Conservation (phyloP, 2,113 vertebrate species). For the Strigops habroptila region DNA sequence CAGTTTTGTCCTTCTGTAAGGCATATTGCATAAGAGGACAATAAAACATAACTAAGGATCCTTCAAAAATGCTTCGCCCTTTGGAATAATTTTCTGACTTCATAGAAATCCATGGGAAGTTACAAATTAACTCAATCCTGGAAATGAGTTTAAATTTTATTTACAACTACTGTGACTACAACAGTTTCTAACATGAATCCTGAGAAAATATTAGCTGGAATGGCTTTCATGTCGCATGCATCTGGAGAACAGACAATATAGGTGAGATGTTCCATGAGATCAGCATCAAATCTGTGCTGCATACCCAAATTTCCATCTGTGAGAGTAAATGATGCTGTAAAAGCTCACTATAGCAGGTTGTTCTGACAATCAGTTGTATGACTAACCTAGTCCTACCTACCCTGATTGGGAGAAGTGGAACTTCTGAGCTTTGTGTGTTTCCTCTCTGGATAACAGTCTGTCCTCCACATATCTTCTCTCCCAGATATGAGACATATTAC, state of each 20-base stretch:
- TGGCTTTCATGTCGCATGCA: fast-evolving
- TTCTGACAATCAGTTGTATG: not conserved
- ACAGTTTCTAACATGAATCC: not conserved
- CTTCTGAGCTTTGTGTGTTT: not conserved
- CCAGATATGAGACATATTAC: fast-evolving
- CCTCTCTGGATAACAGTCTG: not conserved
- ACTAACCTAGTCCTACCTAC: not conserved
- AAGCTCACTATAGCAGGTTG: not conserved
- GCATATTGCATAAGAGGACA: not conserved
- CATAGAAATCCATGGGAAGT: not conserved
- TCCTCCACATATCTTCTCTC: not conserved
- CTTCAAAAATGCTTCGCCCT: not conserved
- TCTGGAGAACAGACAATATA: fast-evolving
- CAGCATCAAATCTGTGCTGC: not conserved
- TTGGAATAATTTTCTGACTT: not conserved
- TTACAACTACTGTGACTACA: not conserved
- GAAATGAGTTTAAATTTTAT: not conserved
- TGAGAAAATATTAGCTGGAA: not conserved
- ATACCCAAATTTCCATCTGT: not conserved
- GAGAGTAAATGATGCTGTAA: not conserved
- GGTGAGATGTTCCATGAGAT: not conserved
- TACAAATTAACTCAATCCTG: not conserved
- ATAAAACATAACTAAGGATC: not conserved
- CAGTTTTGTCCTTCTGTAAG: not conserved
- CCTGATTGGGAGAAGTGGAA: not conserved